phyloP scores from a whole-genome alignment of 1,140 invertebrate species.

The Lasaia peninsularis region DNA sequence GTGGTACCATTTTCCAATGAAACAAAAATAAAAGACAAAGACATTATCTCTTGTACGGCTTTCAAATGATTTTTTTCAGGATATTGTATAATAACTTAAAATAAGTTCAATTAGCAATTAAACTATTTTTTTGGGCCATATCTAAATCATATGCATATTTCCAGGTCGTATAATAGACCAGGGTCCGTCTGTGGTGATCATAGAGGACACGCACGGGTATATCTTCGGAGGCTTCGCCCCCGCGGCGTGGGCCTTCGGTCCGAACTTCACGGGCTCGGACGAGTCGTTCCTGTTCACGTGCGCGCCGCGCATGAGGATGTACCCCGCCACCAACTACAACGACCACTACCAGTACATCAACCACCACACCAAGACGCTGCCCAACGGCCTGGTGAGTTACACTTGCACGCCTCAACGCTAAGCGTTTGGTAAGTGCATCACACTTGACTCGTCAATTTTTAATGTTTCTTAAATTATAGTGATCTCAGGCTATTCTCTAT shows the following conservation, averaged over 20 bases:
- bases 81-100: no score
- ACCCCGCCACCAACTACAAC: constrained; percentile 88
- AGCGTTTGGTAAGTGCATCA: no score
- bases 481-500: no score
- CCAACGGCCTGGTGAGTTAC: constrained; percentile 89
- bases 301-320: constrained; percentile 86
- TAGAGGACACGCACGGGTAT: constrained; percentile 88
- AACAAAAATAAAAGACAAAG: no score
- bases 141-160: no score
- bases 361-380: constrained; percentile 91
- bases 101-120: no score
- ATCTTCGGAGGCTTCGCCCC: constrained; percentile 93
- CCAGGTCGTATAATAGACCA: constrained; percentile 85
- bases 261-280: constrained; percentile 80
- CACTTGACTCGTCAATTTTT: no score
- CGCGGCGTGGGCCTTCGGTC: constrained; percentile 81
- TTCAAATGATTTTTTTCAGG: no score
- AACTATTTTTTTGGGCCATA: no score
- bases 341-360: constrained; percentile 95
- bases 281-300: constrained; percentile 90
- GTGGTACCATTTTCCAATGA: no score
- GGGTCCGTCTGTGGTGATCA: constrained; percentile 86
- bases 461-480: no score
- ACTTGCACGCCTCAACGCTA: neutral
- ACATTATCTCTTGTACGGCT: no score